Conservation (phyloP, 1,140 invertebrate species). For the Melipona quadrifasciata region DNA sequence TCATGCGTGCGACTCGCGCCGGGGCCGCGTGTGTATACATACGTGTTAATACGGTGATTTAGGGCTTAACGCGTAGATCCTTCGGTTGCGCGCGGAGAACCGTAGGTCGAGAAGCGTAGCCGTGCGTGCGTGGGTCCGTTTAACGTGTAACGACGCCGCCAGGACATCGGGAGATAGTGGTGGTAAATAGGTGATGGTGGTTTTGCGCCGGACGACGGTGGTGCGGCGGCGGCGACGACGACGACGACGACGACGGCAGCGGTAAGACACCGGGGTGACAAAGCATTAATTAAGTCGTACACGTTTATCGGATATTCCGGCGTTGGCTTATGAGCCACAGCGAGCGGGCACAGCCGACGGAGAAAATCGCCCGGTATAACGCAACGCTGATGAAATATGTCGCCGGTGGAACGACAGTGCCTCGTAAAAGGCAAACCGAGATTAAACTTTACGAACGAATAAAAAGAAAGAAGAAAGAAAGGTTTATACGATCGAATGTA, state of each 20-base stretch:
- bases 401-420: conserved; percentile 46
- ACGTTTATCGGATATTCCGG: conserved; percentile 67
- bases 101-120: conserved; percentile 39
- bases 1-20: conserved; percentile 51
- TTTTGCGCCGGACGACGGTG: background rate
- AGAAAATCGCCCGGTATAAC: conserved; percentile 64
- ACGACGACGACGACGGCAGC: background rate
- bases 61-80: conserved; percentile 39
- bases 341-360: conserved; percentile 25
- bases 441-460: conserved; percentile 58
- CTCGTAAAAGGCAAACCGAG: conserved; percentile 59
- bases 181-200: background rate
- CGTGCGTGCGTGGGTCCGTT: conserved; percentile 52
- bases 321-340: conserved; percentile 52
- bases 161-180: background rate
- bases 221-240: background rate
- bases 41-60: conserved; percentile 69
- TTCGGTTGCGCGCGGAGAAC: conserved; percentile 28
- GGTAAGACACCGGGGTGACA: conserved; percentile 68
- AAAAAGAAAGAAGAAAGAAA: conserved; percentile 34
- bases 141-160: conserved; percentile 1
- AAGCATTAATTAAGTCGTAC: conserved; percentile 70
- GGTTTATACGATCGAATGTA: conserved; percentile 34
- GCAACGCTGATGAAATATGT: conserved; percentile 65
- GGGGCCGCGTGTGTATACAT: background rate